phyloP scores from a whole-genome alignment of 2,113 vertebrate genomes.

The Charadrius vociferus region DNA sequence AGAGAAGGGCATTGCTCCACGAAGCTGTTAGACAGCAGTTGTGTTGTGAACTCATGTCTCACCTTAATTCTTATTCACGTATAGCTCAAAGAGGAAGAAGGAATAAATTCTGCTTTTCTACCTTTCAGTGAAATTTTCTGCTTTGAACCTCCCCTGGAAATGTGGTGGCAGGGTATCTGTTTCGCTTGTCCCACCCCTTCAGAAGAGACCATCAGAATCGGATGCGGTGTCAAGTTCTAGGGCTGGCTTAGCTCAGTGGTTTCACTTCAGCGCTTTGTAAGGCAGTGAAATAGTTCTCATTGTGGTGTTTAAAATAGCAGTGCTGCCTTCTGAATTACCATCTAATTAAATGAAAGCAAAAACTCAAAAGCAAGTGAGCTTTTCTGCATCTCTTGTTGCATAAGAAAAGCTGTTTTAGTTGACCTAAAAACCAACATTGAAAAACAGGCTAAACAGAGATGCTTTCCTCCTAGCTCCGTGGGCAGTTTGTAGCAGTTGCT shows the following conservation, averaged over 20 bases:
- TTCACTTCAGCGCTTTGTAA: not conserved
- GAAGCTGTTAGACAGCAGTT: not conserved
- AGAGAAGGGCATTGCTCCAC: not conserved
- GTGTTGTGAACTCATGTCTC: not conserved
- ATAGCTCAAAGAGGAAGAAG: not conserved
- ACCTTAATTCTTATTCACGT: not conserved
- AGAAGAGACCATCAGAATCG: not conserved
- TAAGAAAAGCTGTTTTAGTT: conserved; percentile 62
- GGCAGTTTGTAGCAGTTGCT: not conserved
- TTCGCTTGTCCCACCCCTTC: not conserved
- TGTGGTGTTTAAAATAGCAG: not conserved
- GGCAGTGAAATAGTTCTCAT: not conserved
- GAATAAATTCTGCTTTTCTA: not conserved
- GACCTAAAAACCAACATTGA: conserved; percentile 54
- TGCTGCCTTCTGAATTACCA: conserved; percentile 50
- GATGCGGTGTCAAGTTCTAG: not conserved
- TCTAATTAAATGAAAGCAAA: conserved; percentile 52
- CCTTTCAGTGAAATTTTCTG: not conserved
- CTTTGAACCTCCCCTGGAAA: not conserved
- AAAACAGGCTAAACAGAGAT: not conserved
- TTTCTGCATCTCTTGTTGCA: conserved; percentile 19
- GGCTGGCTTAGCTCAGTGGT: not conserved
- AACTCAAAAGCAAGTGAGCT: conserved; percentile 34
- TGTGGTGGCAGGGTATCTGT: not conserved
- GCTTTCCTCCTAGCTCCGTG: not conserved